Percentiles rank a stretch among this genome's conserved stretches.
Conservation (phyloP, 23 tunicate species). For the Clavelina lepadiformis region DNA sequence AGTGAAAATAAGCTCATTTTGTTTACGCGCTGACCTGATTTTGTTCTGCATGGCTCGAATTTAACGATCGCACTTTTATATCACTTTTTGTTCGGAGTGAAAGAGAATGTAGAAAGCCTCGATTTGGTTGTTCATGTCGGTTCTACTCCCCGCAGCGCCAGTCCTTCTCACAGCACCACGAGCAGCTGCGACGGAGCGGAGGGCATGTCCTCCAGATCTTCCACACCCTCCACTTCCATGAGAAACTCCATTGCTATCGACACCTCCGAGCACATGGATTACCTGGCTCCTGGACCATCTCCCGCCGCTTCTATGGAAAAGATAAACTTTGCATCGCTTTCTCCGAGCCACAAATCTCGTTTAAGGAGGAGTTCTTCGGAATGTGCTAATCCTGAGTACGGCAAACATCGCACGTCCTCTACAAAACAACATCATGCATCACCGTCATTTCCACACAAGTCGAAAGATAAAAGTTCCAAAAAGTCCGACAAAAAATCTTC, state of each 20-base stretch:
- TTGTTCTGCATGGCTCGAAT: too few species aligned
- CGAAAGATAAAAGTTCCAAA: conserved; percentile 16
- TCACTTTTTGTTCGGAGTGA: too few species aligned
- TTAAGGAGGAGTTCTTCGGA: conserved; percentile 70
- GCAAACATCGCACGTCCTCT: neutral
- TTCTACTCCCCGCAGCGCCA: neutral
- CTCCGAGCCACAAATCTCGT: neutral
- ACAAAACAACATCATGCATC: neutral
- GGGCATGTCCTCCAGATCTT: neutral
- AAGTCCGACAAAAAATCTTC: conserved; percentile 33
- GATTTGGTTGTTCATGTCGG: neutral
- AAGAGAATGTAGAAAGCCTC: too few species aligned
- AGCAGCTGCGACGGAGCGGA: conserved; percentile 24
- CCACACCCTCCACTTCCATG: conserved; percentile 2
- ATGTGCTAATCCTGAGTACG: conserved; percentile 13
- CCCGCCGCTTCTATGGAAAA: conserved; percentile 44
- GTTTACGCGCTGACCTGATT: too few species aligned
- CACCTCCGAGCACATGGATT: conserved; percentile 21
- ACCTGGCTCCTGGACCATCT: neutral
- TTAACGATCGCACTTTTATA: too few species aligned
- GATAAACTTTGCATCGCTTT: conserved; percentile 9
- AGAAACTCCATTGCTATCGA: conserved; percentile 12
- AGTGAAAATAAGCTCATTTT: too few species aligned
- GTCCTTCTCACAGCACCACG: conserved; percentile 4
- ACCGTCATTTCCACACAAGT: conserved; percentile 5